Conservation (phyloP, 2,113 vertebrate species). For the Cochlearius cochlearius region DNA sequence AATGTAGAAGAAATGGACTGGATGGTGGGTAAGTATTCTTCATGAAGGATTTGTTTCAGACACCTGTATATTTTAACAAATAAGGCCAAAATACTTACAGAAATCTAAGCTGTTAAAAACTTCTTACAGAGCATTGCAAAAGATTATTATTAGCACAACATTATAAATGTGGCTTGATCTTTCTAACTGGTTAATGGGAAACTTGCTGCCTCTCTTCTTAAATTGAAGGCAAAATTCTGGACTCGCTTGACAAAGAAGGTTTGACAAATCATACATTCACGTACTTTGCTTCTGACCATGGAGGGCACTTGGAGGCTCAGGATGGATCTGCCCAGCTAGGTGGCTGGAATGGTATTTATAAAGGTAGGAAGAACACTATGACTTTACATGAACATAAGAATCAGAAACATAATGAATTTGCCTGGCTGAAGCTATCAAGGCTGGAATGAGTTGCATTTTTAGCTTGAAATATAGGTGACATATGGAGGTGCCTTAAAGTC, state of each 20-base stretch:
- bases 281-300: conserved; percentile 88
- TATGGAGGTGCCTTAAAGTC: neutral
- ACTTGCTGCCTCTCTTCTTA: neutral
- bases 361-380: conserved; percentile 63
- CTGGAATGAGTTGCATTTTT: neutral
- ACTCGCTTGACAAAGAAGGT: conserved; percentile 72
- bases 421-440: neutral
- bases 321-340: conserved; percentile 14
- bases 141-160: neutral
- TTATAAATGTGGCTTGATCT: neutral
- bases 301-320: conserved; percentile 78
- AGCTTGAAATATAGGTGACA: neutral
- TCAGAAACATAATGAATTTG: neutral
- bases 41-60: neutral
- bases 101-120: neutral
- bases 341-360: conserved; percentile 81
- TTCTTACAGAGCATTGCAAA: neutral
- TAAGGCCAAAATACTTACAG: neutral
- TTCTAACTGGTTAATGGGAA: neutral
- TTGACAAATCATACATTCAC: conserved; percentile 78
- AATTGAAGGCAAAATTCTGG: conserved; percentile 77
- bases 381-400: neutral
- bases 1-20: conserved; percentile 87
- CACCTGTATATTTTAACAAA: neutral
- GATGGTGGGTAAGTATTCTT: conserved; percentile 78